These are phyloP conservation scores for Rhagologus leucostigma DNA, from an alignment of 2,113 vertebrate genomes.

Conservation along the genomic window DNA sequence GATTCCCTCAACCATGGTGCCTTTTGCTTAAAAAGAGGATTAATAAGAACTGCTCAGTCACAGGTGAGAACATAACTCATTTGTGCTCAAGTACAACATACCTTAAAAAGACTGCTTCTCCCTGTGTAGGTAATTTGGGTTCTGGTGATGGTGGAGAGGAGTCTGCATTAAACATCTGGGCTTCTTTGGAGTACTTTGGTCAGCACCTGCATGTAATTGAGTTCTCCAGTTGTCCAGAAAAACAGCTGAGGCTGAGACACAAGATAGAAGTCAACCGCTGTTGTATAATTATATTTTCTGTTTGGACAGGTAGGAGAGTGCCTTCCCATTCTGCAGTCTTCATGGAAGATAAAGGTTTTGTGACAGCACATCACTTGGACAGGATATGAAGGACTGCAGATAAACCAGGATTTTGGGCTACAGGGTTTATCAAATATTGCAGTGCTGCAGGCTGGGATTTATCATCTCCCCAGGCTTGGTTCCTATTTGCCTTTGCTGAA, in stretches of 20 bases:
- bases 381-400: not conserved
- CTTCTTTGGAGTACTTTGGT: not conserved
- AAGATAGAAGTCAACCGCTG: not conserved
- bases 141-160: not conserved
- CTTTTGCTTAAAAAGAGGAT: not conserved
- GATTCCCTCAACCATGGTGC: not conserved
- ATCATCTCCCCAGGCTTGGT: not conserved
- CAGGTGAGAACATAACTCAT: not conserved
- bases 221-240: not conserved
- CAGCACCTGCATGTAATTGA: not conserved
- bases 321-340: not conserved
- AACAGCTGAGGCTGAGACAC: not conserved
- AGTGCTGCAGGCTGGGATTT: not conserved
- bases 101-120: not conserved
- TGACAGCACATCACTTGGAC: not conserved
- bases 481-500: not conserved
- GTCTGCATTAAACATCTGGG: not conserved
- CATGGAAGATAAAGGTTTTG: not conserved
- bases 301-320: not conserved
- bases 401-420: not conserved
- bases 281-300: not conserved
- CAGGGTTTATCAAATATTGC: not conserved
- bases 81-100: not conserved
- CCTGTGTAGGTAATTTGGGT: not conserved
- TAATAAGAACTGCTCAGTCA: not conserved